These are phyloP conservation scores for Panthera leo DNA, from an alignment of 2,113 vertebrate genomes.

Conservation along the genomic window DNA sequence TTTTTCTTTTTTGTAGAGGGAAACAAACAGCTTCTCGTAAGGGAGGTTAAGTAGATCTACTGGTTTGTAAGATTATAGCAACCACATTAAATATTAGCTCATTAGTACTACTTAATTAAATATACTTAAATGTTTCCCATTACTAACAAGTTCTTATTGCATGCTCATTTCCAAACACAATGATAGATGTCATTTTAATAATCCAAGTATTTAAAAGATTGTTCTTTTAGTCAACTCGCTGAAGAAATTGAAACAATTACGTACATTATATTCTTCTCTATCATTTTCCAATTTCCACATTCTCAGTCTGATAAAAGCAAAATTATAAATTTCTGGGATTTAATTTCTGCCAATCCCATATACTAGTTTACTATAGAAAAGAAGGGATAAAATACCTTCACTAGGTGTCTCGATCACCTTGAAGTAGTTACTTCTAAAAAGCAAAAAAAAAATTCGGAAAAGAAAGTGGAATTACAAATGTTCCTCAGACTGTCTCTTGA, in stretches of 20 bases:
- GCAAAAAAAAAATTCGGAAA: not conserved
- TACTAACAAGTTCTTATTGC: not conserved
- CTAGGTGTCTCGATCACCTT: not conserved
- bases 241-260: not conserved
- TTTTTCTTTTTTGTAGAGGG: not conserved
- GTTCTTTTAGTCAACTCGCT: not conserved
- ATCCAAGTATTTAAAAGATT: not conserved
- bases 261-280: not conserved
- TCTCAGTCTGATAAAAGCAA: not conserved
- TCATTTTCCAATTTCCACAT: not conserved
- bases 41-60: not conserved
- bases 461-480: not conserved
- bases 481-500: not conserved
- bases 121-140: slow-evolving; percentile 18
- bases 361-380: not conserved
- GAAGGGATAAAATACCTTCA: not conserved
- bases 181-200: slow-evolving; percentile 19
- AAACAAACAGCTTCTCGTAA: not conserved
- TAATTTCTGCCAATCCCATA: not conserved
- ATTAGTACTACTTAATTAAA: slow-evolving; percentile 35
- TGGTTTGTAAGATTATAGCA: not conserved
- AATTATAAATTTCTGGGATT: not conserved
- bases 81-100: not conserved
- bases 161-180: slow-evolving; percentile 1
- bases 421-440: not conserved